Conservation (phyloP, 2,888 invertebrate genomes). For the Andrena dorsata region DNA sequence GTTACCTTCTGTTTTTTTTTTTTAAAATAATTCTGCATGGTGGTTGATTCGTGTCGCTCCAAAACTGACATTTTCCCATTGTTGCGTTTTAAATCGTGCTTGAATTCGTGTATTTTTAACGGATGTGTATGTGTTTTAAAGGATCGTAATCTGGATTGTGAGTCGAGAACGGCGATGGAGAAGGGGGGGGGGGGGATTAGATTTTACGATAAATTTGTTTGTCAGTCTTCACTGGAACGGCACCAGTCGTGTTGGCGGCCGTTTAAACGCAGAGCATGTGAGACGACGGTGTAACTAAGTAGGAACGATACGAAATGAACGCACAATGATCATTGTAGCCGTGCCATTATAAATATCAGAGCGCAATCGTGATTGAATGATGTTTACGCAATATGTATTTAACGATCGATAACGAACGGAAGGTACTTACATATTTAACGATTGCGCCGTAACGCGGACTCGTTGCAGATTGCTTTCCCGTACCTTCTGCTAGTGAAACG, state of each 20-base stretch:
- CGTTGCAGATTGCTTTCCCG: constrained; percentile 3
- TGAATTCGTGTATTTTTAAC: constrained; percentile 4
- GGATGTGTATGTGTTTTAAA: neutral
- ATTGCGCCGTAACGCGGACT: neutral
- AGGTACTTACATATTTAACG: constrained; percentile 52
- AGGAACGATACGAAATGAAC: constrained; percentile 48
- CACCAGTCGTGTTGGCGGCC: neutral
- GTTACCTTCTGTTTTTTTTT: neutral
- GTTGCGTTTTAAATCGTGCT: neutral
- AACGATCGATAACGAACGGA: constrained; percentile 47
- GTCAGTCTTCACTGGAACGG: neutral
- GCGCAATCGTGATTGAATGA: constrained; percentile 49
- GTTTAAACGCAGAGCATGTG: constrained; percentile 1
- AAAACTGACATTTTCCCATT: neutral
- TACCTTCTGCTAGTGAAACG: constrained; percentile 10
- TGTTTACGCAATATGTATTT: constrained; percentile 45
- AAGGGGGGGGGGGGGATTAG: neutral
- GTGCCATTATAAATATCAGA: constrained; percentile 66
- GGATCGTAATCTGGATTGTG: neutral
- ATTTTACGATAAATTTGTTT: neutral
- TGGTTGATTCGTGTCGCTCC: neutral
- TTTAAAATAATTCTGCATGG: neutral
- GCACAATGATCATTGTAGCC: constrained; percentile 66
- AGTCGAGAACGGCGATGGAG: neutral
- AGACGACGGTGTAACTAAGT: neutral